Percentiles rank a stretch among this genome's conserved stretches.
Conservation (phyloP, 2,113 vertebrate genomes). For the Lophura nycthemera region DNA sequence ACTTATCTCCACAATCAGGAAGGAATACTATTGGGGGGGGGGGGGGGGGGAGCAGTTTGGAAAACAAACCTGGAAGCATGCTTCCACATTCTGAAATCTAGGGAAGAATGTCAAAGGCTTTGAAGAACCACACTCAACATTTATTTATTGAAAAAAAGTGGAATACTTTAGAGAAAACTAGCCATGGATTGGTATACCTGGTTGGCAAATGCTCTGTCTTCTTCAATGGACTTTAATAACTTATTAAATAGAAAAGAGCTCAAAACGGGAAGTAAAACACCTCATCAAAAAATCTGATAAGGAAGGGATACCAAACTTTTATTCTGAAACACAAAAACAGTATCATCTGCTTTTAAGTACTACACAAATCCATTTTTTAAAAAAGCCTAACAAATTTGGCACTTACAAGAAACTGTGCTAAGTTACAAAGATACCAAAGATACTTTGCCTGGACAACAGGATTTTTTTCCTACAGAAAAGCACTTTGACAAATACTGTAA, state of each 20-base stretch:
- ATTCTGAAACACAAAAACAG: background rate
- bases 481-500: background rate
- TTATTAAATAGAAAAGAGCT: background rate
- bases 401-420: background rate
- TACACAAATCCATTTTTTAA: background rate
- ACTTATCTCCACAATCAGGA: background rate
- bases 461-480: background rate
- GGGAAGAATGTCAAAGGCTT: background rate
- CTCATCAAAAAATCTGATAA: background rate
- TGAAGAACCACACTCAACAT: background rate
- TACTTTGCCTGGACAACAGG: background rate
- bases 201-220: background rate
- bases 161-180: background rate
- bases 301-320: no score
- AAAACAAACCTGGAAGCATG: background rate
- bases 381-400: background rate
- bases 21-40: background rate
- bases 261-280: background rate
- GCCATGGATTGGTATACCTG: background rate
- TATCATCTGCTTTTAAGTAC: background rate
- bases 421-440: background rate
- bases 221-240: background rate
- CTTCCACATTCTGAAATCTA: background rate
- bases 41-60: background rate
- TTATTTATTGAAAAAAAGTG: background rate